Percentiles rank a stretch among this genome's conserved stretches.
phyloP scores from a whole-genome alignment of 2,797 vertebrate genomes.

The Taeniopygia guttata region DNA sequence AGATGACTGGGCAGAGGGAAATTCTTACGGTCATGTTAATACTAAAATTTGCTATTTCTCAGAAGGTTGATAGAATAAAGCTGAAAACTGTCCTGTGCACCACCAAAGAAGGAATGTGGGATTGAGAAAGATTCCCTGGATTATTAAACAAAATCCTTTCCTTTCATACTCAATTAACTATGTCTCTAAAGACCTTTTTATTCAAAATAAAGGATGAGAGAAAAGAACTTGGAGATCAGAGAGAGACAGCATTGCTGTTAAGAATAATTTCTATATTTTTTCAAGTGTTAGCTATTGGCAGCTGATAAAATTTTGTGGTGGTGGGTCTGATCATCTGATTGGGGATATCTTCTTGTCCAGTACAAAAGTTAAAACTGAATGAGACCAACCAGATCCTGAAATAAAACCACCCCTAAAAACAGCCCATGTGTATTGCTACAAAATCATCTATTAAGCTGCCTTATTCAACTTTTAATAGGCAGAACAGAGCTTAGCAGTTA shows the following conservation, averaged over 20 bases:
- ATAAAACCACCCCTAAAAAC: not conserved
- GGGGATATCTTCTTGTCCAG: not conserved
- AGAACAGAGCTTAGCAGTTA: slow-evolving; percentile 40
- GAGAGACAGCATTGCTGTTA: not conserved
- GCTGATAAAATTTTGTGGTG: not conserved
- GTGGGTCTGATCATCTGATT: not conserved
- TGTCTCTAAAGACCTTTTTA: not conserved
- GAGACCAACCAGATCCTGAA: not conserved
- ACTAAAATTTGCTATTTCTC: not conserved
- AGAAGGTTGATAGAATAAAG: not conserved
- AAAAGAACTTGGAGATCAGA: not conserved
- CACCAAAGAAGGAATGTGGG: not conserved
- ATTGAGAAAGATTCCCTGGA: not conserved
- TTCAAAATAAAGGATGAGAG: not conserved
- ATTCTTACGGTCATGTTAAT: not conserved
- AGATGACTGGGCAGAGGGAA: not conserved
- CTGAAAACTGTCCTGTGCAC: not conserved
- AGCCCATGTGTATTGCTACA: not conserved
- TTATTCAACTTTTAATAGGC: slow-evolving; percentile 17
- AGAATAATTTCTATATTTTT: not conserved
- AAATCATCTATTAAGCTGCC: not conserved
- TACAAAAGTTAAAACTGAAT: not conserved
- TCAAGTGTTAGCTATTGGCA: not conserved
- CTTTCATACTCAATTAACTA: not conserved
- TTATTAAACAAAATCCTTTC: not conserved